Evolutionary conservation across 2,797 vertebrate genomes (phyloP).

Genomic region (Gymnocypris eckloni): DNA sequence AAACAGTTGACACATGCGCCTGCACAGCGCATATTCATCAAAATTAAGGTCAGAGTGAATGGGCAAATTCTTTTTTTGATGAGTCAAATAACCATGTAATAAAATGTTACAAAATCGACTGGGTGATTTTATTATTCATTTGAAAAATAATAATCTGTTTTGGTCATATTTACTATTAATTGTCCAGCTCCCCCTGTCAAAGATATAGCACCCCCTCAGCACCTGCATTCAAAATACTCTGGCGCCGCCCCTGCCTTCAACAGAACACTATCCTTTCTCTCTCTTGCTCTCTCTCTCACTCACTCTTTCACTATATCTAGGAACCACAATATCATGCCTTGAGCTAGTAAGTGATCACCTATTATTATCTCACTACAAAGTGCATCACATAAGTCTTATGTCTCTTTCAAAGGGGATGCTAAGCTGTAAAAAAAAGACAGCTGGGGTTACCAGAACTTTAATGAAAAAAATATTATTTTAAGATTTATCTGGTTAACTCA

Average conservation of each 20-base stretch:
- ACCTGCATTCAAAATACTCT: too few relatives aligned
- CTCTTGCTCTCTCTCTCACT: slow-evolving; percentile 40
- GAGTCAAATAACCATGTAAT: too few relatives aligned
- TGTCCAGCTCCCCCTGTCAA: too few relatives aligned
- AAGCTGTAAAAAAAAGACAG: background rate
- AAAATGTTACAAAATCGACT: too few relatives aligned
- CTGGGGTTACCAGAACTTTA: background rate
- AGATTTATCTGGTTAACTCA: background rate
- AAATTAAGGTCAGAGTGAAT: too few relatives aligned
- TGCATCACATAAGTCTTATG: background rate
- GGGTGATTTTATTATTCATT: too few relatives aligned
- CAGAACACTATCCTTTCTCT: slow-evolving; percentile 48
- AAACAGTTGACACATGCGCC: too few relatives aligned
- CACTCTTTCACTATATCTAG: background rate
- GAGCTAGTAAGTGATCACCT: background rate
- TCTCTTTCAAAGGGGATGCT: background rate
- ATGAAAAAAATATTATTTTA: background rate
- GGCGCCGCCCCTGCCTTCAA: background rate
- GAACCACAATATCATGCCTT: background rate
- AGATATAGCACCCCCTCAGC: too few relatives aligned
- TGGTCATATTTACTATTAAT: too few relatives aligned
- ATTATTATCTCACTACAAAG: background rate
- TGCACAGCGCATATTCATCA: too few relatives aligned
- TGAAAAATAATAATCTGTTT: too few relatives aligned
- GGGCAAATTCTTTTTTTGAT: too few relatives aligned